These are phyloP conservation scores for Dasyornis broadbenti DNA, from an alignment of 2,113 vertebrate genomes.

Conservation along the genomic window DNA sequence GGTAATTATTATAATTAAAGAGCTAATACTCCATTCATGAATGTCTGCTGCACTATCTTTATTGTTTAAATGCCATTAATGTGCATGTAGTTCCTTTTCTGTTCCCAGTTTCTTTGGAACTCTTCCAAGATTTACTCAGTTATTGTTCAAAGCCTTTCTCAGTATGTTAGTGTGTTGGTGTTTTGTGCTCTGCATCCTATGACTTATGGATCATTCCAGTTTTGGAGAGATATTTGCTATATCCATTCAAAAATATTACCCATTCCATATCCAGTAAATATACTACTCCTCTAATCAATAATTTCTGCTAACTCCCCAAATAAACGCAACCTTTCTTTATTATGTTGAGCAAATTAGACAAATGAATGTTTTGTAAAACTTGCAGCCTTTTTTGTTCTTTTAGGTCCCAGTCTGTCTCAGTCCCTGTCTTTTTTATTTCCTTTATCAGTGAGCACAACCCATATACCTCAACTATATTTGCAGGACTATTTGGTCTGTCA, in stretches of 20 bases:
- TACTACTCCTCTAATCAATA: constrained; percentile 65
- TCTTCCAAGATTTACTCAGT: constrained; percentile 70
- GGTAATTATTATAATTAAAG: constrained; percentile 75
- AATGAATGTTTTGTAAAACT: constrained; percentile 74
- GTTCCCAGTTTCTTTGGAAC: constrained; percentile 62
- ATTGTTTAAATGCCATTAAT: constrained; percentile 71
- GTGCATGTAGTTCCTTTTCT: constrained; percentile 54
- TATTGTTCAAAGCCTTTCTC: constrained; percentile 72
- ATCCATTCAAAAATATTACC: constrained; percentile 51
- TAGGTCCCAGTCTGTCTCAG: constrained; percentile 57
- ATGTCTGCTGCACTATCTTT: constrained; percentile 52
- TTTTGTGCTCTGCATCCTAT: constrained; percentile 61
- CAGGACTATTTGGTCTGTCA: constrained; percentile 3
- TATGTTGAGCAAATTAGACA: constrained; percentile 69
- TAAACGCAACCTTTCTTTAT: constrained; percentile 61
- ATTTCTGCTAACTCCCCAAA: constrained; percentile 50
- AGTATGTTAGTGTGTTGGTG: constrained; percentile 56
- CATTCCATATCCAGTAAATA: constrained; percentile 50
- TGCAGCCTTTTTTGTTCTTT: constrained; percentile 56
- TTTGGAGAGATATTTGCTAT: constrained; percentile 59
- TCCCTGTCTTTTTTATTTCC: constrained; percentile 14
- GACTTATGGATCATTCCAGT: constrained; percentile 54
- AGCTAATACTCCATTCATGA: constrained; percentile 62
- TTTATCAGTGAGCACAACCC: constrained; percentile 47
- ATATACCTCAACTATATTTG: constrained; percentile 5